Evolutionary conservation across 64 coral and sea anemone genomes (phyloP).

Genomic region (Porites lutea): DNA sequence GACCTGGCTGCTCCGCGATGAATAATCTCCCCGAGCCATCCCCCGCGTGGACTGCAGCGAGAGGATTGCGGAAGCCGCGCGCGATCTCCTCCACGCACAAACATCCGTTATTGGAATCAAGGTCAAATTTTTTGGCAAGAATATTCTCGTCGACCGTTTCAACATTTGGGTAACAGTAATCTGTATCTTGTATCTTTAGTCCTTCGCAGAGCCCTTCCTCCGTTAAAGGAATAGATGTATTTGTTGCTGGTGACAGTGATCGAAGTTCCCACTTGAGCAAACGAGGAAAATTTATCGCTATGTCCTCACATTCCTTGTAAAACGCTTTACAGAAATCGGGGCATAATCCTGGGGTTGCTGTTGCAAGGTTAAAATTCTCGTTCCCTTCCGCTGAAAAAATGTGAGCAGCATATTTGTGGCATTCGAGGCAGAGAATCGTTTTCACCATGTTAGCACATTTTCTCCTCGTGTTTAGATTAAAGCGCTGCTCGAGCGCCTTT

Average conservation of each 20-base stretch:
- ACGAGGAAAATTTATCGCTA: constrained; percentile 54
- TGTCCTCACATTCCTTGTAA: constrained; percentile 32
- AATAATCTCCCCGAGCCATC: constrained; percentile 87
- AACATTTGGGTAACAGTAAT: constrained; percentile 92
- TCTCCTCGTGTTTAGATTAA: constrained; percentile 33
- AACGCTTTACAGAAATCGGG: constrained; percentile 43
- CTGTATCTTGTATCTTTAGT: constrained; percentile 49
- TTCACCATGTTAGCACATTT: constrained; percentile 67
- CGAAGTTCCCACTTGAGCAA: constrained; percentile 39
- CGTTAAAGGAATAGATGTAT: neutral
- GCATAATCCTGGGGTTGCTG: constrained; percentile 55
- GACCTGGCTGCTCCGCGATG: constrained; percentile 83
- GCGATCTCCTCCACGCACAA: constrained; percentile 76
- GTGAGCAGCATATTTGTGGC: constrained; percentile 89
- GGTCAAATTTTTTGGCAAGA: constrained; percentile 70
- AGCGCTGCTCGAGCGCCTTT: constrained; percentile 14
- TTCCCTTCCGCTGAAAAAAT: constrained; percentile 78
- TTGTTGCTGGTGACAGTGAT: neutral
- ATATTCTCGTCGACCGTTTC: constrained; percentile 66
- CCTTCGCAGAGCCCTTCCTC: constrained; percentile 64
- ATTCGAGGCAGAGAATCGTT: constrained; percentile 87
- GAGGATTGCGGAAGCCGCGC: constrained; percentile 72
- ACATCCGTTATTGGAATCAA: constrained; percentile 67
- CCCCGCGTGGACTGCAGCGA: constrained; percentile 86
- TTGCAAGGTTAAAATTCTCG: constrained; percentile 22